phyloP scores from a whole-genome alignment of 2,888 invertebrate species.

The Galeopsomyia nigrocyanea region DNA sequence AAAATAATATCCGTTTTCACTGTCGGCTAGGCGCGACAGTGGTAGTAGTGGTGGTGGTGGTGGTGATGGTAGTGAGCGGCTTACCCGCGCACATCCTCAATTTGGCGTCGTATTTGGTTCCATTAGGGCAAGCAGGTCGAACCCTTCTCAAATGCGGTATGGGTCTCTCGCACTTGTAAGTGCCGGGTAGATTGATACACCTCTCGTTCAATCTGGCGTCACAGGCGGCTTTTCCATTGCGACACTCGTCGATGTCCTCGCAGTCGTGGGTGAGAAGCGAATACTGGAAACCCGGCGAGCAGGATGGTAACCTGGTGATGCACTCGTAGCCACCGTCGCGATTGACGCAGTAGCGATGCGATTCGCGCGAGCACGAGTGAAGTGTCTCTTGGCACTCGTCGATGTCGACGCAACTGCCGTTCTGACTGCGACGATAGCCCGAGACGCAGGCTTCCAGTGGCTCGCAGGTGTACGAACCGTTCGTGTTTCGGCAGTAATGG shows the following conservation, averaged over 20 bases:
- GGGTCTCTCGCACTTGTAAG: conserved; percentile 66
- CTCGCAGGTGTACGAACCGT: conserved; percentile 60
- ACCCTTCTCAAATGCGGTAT: conserved; percentile 14
- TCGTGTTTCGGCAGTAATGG: conserved; percentile 58
- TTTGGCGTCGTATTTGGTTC: conserved; percentile 63
- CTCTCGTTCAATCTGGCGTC: conserved; percentile 64
- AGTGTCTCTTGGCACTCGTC: conserved; percentile 76
- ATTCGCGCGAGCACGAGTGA: conserved; percentile 61
- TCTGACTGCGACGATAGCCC: conserved; percentile 63
- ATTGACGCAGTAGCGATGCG: conserved; percentile 69
- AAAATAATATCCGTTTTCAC: no score
- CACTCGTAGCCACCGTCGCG: conserved; percentile 70
- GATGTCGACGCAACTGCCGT: conserved; percentile 75
- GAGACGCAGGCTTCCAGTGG: conserved; percentile 53
- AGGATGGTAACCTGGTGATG: conserved; percentile 60
- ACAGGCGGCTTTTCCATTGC: conserved; percentile 64
- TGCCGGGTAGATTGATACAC: conserved; percentile 72
- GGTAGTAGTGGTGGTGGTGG: no score
- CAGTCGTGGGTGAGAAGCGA: conserved; percentile 56
- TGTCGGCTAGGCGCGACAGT: no score
- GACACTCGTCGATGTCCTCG: conserved; percentile 74
- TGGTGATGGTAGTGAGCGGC: conserved; percentile 4
- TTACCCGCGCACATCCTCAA: conserved; percentile 52
- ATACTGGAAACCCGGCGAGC: conserved; percentile 59
- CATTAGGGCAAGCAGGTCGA: conserved; percentile 61